Evolutionary conservation across 2,888 invertebrate genomes (phyloP), one percentile per base, ranked within the genome.

Genomic region (Oscheius myriophilus): DNA sequence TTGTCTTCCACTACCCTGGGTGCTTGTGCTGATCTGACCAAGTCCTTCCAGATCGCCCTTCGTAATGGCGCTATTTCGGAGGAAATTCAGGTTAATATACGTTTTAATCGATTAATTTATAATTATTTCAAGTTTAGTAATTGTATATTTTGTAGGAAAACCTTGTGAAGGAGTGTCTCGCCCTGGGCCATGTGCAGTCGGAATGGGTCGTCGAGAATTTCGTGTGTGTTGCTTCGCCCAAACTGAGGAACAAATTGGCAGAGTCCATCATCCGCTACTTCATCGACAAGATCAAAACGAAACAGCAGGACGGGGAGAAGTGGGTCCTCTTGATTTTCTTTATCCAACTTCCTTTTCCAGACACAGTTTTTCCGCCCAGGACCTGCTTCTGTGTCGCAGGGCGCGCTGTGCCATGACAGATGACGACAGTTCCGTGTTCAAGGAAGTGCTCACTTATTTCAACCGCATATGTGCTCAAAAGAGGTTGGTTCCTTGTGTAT

Each of bases 261-360:
- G 61, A 61, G 21, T 46, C 18, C 16, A 49, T 61, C 46, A 49
- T 61, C 33, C 46, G 61, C 14, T 46, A 49, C 49, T 61, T 61
- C 39, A 46, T 61, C 7, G 39, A 61, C 4, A 46, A 49, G 26
- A n/a, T 61, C 14, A 61, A 61, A 26, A 61, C 49, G 49, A 61
- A 61, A 39, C 46, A 61, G n/a, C 46, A 14, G 9, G 61, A 61
- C 33, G 61, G 61, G 26, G 61, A 61, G 21, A 61, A 61, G 61
- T 61, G 21, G 26, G 25, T 12, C 25, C 11, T 55, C 16, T 55
- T 33, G 39, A 33, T 55, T 42, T 43, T 57, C n/a, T 57, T 23
- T 53, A 4, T 33, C 4, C 23, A 33, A 33, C 11, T 11, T 7
- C 26, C 25, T 7, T 54, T 23, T 54, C 25, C 42, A 61, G 61